phyloP scores from a whole-genome alignment of 2,113 vertebrate genomes.

The Tachycineta bicolor region DNA sequence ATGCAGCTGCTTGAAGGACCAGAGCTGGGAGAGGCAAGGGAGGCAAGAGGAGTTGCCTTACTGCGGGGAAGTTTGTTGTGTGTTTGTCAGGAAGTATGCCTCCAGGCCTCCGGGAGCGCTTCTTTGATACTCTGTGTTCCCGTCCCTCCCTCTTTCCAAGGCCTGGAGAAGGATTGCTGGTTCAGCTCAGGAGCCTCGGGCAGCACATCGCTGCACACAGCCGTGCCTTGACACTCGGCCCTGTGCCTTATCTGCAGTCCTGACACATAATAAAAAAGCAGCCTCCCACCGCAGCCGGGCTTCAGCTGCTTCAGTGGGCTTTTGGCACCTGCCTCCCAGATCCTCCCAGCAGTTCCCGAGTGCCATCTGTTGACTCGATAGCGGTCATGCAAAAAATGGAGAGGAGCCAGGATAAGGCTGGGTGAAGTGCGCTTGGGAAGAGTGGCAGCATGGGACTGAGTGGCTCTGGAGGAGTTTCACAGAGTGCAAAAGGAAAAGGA shows the following conservation, averaged over 20 bases:
- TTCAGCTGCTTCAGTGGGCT: neutral
- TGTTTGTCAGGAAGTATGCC: neutral
- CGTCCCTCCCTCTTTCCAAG: fast-evolving
- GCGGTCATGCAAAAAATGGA: neutral
- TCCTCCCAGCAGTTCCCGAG: slow-evolving; percentile 21
- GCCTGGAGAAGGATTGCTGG: neutral
- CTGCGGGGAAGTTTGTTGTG: neutral
- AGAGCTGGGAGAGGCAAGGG: neutral
- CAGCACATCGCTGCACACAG: neutral
- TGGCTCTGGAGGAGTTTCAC: neutral
- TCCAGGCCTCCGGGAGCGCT: neutral
- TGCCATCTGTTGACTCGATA: slow-evolving; percentile 54
- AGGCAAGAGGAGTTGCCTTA: neutral
- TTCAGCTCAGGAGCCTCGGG: neutral
- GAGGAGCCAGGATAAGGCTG: neutral
- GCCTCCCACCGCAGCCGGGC: neutral
- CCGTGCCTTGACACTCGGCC: neutral
- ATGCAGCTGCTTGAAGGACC: neutral
- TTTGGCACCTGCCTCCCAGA: neutral
- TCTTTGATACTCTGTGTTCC: neutral
- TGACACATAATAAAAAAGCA: fast-evolving
- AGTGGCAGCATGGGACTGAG: neutral
- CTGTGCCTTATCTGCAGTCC: neutral
- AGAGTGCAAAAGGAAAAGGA: neutral
- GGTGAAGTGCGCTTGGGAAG: neutral